Conservation (phyloP, 2,888 invertebrate species). For the Polydrusus cervinus region DNA sequence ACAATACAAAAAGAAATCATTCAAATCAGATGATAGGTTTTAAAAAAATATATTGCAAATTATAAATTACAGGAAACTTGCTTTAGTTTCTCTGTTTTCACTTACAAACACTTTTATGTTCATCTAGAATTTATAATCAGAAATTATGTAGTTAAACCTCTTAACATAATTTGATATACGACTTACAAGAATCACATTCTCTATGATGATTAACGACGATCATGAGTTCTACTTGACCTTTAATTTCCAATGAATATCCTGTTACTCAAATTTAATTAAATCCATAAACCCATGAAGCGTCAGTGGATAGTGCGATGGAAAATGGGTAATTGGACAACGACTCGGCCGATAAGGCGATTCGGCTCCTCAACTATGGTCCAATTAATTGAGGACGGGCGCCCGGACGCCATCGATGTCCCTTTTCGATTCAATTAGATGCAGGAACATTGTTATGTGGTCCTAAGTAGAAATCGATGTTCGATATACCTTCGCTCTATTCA, state of each 20-base stretch:
- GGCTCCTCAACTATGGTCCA: slow-evolving; percentile 33
- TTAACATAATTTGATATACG: too few relatives aligned
- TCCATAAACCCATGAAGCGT: slow-evolving; percentile 3
- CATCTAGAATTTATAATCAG: too few relatives aligned
- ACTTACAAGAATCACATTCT: too few relatives aligned
- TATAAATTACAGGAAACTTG: too few relatives aligned
- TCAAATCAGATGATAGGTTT: too few relatives aligned
- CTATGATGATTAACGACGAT: too few relatives aligned
- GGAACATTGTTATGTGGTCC: slow-evolving; percentile 43
- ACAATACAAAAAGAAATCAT: too few relatives aligned
- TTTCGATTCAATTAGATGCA: slow-evolving; percentile 51
- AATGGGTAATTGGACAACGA: slow-evolving; percentile 31
- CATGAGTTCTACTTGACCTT: not conserved
- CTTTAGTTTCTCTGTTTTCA: too few relatives aligned
- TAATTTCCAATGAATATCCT: not conserved
- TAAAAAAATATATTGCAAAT: too few relatives aligned
- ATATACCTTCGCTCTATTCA: slow-evolving; percentile 23
- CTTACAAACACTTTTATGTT: too few relatives aligned
- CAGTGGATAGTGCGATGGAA: slow-evolving; percentile 8
- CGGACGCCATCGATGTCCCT: slow-evolving; percentile 20
- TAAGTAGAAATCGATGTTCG: slow-evolving; percentile 40
- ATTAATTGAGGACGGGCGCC: slow-evolving; percentile 32
- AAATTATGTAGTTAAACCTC: too few relatives aligned
- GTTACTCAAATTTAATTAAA: slow-evolving; percentile 13
- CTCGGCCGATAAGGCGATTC: slow-evolving; percentile 37